Base-by-base conservation (phyloP, 2,797 vertebrate genomes). In the Pseudomugil tenellus region DNA sequence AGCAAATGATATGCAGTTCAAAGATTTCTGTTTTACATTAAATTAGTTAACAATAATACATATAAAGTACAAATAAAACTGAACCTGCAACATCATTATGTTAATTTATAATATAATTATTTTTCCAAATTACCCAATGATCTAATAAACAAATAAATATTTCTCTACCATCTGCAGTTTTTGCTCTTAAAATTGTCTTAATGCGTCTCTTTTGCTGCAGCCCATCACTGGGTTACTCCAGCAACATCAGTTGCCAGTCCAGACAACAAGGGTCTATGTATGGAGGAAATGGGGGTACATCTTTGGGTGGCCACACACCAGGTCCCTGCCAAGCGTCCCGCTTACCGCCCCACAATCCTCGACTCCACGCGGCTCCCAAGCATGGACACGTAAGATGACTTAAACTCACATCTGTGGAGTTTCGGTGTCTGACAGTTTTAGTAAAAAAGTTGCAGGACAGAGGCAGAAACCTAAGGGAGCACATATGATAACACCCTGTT, bases 211-310 rank as follows among this genome's bases (percentile, higher is more conserved):
- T 6, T 2, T 34, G 31, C 52, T 34, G 29, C 81, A 92, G 88
- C 69, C 89, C 92, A 0, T 96, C 96, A 0, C 74, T 97, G 80
- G 95, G 94, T 46, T 96, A 96, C 84, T 95, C 96, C 84, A 90
- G 92, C 53, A 95, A 96, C 26, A 92, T 95, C 9, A 96, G 92
- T 81, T 97, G 96, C 84, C 96, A 96, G 70, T 92, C 93, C 66
- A 95, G 95, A 72, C 88, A 92, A 39, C 96, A 94, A 37, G 91
- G 92, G 0, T 92, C 93, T 75, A 88, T 94, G 67, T 96, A 95
- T n/a, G 89, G 93, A 72, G 93, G 89, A 63, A 89, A 89, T 0
- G 91, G 89, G 31, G 88, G 87, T 0, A 82, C 93, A 51, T 94
- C 53, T 21, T 88, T 86, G 53, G 87, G 85, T 68, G 83, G 85